Conservation (phyloP, 2,113 vertebrate genomes). For the Tragulus kanchil region DNA sequence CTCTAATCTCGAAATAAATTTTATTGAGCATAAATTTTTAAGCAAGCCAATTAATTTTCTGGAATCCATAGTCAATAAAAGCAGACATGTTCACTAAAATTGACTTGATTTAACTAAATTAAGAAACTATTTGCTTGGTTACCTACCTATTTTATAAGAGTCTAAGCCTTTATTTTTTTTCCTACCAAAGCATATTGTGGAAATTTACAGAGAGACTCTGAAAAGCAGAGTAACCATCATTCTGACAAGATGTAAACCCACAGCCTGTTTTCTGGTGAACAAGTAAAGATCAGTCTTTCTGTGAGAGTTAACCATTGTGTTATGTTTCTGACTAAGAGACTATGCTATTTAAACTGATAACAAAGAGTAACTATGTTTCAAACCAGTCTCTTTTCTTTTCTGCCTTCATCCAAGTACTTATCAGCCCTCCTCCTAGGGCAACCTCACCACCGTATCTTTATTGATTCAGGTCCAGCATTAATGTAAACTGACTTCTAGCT, state of each 20-base stretch:
- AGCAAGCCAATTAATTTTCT: background rate
- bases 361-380: background rate
- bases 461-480: background rate
- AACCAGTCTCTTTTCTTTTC: background rate
- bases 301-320: constrained; percentile 44
- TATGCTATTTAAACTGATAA: background rate
- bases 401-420: background rate
- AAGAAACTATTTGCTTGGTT: constrained; percentile 54
- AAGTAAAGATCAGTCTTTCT: constrained; percentile 35
- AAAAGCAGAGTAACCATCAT: constrained; percentile 49
- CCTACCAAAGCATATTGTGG: background rate
- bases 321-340: background rate
- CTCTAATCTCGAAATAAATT: background rate
- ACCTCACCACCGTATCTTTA: background rate
- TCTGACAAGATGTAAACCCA: constrained; percentile 57
- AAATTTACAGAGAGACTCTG: constrained; percentile 44
- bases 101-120: background rate
- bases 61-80: background rate
- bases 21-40: background rate
- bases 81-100: background rate
- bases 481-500: background rate
- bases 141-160: constrained; percentile 35
- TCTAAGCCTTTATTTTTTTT: background rate
- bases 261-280: background rate
- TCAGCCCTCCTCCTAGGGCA: background rate